Evolutionary conservation across 2,888 invertebrate species (phyloP).

Genomic region (Eulithis prunata): DNA sequence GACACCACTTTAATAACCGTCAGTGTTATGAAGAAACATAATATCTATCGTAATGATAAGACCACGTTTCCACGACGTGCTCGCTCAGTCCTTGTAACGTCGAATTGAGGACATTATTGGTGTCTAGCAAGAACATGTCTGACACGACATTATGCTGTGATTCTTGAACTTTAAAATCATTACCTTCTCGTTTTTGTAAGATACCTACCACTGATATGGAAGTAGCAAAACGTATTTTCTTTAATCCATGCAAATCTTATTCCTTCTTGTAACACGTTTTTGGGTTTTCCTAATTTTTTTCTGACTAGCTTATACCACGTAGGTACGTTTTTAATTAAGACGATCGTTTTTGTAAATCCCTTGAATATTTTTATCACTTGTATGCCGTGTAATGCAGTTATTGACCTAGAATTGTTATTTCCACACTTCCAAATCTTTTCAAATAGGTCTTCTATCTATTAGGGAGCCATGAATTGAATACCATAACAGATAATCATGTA

Average conservation of each 20-base stretch:
- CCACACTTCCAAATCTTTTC: too few relatives aligned
- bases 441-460: too few relatives aligned
- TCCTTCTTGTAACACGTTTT: too few relatives aligned
- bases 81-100: slow-evolving; percentile 36
- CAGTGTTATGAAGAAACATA: neutral
- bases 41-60: neutral
- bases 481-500: neutral
- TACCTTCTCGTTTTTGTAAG: slow-evolving; percentile 3
- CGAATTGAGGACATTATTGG: slow-evolving; percentile 40
- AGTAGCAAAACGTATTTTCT: neutral
- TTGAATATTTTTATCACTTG: neutral
- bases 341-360: neutral
- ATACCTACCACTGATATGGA: neutral
- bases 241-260: too few relatives aligned
- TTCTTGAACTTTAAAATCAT: slow-evolving; percentile 35
- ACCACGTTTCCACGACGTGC: slow-evolving; percentile 37
- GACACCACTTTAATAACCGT: neutral
- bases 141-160: slow-evolving; percentile 26
- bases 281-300: too few relatives aligned
- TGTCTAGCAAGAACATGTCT: slow-evolving; percentile 35
- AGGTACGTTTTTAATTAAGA: neutral
- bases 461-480: too few relatives aligned
- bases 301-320: too few relatives aligned
- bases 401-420: neutral
- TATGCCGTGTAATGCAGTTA: too few relatives aligned